phyloP scores from a whole-genome alignment of 2,113 vertebrate genomes.

The Sphaerodactylus townsendi region DNA sequence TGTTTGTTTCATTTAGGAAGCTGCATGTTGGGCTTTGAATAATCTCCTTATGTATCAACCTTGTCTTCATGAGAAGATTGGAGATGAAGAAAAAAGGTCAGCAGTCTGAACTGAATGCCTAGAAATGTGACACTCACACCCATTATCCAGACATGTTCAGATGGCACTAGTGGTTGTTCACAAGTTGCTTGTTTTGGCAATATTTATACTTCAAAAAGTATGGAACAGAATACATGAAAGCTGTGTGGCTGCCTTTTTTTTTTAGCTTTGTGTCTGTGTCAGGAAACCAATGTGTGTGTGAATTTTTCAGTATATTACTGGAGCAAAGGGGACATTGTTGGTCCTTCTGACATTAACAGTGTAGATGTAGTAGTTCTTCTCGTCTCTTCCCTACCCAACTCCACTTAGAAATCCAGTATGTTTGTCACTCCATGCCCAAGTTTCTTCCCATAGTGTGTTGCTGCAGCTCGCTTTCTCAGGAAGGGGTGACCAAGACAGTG shows the following conservation, averaged over 20 bases:
- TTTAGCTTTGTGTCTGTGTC: no score
- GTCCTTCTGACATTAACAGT: not conserved
- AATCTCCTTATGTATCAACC: constrained; percentile 86
- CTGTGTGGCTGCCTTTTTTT: no score
- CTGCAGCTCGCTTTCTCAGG: no score
- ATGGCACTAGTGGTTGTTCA: not conserved
- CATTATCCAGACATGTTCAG: not conserved
- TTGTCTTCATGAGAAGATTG: constrained; percentile 75
- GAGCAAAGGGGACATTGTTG: not conserved
- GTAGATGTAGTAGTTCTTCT: no score
- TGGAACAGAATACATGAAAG: not conserved
- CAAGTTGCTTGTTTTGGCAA: not conserved
- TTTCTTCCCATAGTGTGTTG: no score
- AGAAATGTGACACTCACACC: not conserved
- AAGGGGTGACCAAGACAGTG: no score
- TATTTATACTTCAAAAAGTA: not conserved
- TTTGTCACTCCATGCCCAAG: no score
- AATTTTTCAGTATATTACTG: not conserved
- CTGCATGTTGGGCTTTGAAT: constrained; percentile 91
- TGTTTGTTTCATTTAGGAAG: constrained; percentile 77
- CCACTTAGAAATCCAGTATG: no score
- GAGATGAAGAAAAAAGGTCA: constrained; percentile 86
- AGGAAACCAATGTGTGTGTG: not conserved
- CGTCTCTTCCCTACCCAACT: no score
- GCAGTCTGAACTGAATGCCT: constrained; percentile 50